A percentile compares a stretch with the other conserved stretches of the same genome.
Conservation (phyloP, 2,888 invertebrate genomes). For the Zaprionus lineosus region DNA sequence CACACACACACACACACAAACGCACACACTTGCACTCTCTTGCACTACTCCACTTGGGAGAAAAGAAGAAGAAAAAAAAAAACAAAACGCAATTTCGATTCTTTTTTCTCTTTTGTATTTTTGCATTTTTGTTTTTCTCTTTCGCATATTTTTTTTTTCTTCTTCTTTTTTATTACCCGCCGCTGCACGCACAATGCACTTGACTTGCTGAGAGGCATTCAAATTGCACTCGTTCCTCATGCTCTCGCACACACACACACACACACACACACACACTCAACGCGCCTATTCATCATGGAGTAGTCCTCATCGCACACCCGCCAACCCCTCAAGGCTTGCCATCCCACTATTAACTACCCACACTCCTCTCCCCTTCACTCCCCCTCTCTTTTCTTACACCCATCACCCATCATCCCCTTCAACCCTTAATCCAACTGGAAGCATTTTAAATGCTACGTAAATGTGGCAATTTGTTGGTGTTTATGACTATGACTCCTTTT, state of each 20-base stretch:
- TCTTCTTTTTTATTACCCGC: no score
- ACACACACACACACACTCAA: no score
- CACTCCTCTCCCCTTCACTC: background rate
- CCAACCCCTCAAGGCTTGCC: no score
- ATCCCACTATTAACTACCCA: background rate
- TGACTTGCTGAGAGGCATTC: constrained; percentile 36
- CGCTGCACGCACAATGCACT: constrained; percentile 36
- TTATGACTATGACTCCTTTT: constrained; percentile 19
- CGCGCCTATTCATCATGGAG: constrained; percentile 24
- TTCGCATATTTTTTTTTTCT: background rate
- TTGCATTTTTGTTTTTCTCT: background rate
- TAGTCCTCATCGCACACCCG: no score
- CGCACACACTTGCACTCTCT: no score
- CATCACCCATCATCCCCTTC: background rate
- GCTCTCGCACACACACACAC: no score
- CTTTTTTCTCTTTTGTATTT: no score
- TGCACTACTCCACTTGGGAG: no score
- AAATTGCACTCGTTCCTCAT: constrained; percentile 30
- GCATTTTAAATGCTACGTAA: constrained; percentile 15
- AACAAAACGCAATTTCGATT: constrained; percentile 10
- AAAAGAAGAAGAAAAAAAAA: constrained; percentile 1
- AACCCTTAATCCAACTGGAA: background rate
- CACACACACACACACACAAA: background rate
- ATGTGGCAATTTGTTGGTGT: constrained; percentile 33
- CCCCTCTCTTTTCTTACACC: background rate